Percentiles rank a stretch among this genome's conserved stretches.
phyloP scores from a whole-genome alignment of 2,113 vertebrate genomes.

The Brachyhypopomus gauderio region DNA sequence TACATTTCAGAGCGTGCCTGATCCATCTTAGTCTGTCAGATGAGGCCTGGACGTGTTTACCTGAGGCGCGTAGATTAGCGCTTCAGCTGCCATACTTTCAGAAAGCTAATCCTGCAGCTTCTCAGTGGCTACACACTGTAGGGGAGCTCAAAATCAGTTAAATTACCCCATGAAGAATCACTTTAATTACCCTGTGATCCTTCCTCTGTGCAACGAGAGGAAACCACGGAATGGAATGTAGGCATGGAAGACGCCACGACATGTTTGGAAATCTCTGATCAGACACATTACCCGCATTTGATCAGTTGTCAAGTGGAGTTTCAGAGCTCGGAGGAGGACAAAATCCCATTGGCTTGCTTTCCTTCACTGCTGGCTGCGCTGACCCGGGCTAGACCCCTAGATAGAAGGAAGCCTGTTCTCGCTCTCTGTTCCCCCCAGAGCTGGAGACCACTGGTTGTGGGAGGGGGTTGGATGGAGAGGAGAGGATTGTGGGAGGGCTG shows the following conservation, averaged over 20 bases:
- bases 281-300: not conserved
- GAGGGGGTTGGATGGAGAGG: conserved; percentile 23
- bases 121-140: conserved; percentile 41
- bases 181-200: conserved; percentile 40
- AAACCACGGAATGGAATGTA: conserved; percentile 38
- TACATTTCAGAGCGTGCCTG: conserved; percentile 25
- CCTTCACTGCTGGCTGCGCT: not conserved
- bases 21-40: conserved; percentile 29
- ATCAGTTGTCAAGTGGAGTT: conserved; percentile 11
- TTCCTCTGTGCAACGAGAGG: conserved; percentile 38
- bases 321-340: not conserved
- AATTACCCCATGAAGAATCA: conserved; percentile 41
- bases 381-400: not conserved
- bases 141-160: conserved; percentile 34
- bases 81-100: conserved; percentile 42
- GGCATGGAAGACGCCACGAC: conserved; percentile 27
- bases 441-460: conserved; percentile 25
- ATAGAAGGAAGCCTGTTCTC: conserved; percentile 12
- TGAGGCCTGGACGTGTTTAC: conserved; percentile 45
- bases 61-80: conserved; percentile 32
- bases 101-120: conserved; percentile 42
- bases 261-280: conserved; percentile 37
- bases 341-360: not conserved
- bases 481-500: conserved; percentile 14
- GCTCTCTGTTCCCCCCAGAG: conserved; percentile 25